phyloP scores from a whole-genome alignment of 1,140 invertebrate genomes.

The Lepidurus packardi region DNA sequence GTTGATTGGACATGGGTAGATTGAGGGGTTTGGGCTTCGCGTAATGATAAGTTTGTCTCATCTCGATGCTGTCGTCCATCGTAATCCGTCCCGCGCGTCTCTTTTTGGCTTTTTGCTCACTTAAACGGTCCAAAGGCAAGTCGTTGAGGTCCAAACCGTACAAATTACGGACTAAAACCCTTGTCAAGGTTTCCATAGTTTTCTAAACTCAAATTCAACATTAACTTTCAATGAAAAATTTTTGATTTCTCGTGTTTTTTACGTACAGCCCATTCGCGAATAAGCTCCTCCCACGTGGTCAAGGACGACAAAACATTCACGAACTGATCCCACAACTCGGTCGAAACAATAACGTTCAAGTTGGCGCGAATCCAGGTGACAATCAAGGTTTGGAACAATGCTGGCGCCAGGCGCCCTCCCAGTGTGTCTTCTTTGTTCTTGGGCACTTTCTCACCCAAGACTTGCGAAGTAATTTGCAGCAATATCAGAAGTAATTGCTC shows the following conservation, averaged over 20 bases:
- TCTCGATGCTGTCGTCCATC: neutral
- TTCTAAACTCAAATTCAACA: slow-evolving; percentile 56
- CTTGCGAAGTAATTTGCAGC: slow-evolving; percentile 85
- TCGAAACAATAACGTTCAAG: slow-evolving; percentile 81
- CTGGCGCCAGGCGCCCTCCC: slow-evolving; percentile 76
- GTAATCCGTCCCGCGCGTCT: slow-evolving; percentile 44
- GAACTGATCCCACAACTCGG: slow-evolving; percentile 91
- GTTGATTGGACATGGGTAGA: slow-evolving; percentile 5
- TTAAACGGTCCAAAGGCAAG: slow-evolving; percentile 74
- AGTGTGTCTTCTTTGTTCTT: slow-evolving; percentile 69
- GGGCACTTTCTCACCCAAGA: slow-evolving; percentile 68
- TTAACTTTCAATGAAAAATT: neutral
- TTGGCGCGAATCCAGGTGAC: slow-evolving; percentile 98
- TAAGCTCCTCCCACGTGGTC: slow-evolving; percentile 90
- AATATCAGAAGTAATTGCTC: slow-evolving; percentile 80
- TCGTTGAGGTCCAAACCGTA: slow-evolving; percentile 88
- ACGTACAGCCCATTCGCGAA: slow-evolving; percentile 90
- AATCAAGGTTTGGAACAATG: slow-evolving; percentile 91
- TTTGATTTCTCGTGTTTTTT: neutral
- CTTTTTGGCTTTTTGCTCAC: slow-evolving; percentile 73
- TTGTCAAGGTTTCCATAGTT: slow-evolving; percentile 91
- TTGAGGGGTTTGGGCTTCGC: neutral
- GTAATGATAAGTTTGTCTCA: neutral
- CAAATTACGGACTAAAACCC: slow-evolving; percentile 85
- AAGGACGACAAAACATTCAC: slow-evolving; percentile 77